Evolutionary conservation across 2,888 invertebrate genomes (phyloP), one percentile per base, ranked within the genome.

Genomic region (Sminthurides aquaticus): DNA sequence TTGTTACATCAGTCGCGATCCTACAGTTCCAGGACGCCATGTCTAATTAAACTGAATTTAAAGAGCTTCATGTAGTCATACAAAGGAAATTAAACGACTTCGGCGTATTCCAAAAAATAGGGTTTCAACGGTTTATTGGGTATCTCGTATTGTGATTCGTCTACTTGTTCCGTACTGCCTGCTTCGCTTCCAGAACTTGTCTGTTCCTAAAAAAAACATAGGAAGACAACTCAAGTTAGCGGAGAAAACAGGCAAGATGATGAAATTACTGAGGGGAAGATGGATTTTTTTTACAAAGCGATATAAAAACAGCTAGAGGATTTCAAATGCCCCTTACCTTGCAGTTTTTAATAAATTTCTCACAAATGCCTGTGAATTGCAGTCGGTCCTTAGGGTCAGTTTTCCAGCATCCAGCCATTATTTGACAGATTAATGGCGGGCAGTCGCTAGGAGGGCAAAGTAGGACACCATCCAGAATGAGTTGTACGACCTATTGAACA

Each of bases 401-500:
- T 76, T 87, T 85, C 90, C 90, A 91, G 75, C 90, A 90, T 18
- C 85, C 84, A 8, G 84, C 83, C 90, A 91, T 90, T 69, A 90
- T 78, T 66, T 87, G 86, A 74, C 86, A 85, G 3, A 90, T 84
- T 61, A 86, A 81, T 0, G 84, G 79, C 0, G 90, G 89, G 75
- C 88, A 89, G 74, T 87, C 87, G 68, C 88, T 87, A 0, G 91
- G 90, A 1, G 90, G 87, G 34, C 87, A 86, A 59, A 92, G 80
- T 77, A 90, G 84, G 67, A 89, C 88, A 2, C 90, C 90, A 75
- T 87, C 87, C 22, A 89, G 81, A 68, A 92, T 89, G 63, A 91
- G 80, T 73, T 88, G 87, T 15, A 90, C 85, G 0, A 88, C 90
- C 83, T 84, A n/a, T n/a, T n/a, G n/a, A n/a, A n/a, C n/a, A n/a